phyloP scores from a whole-genome alignment of 2,888 invertebrate species.

The Hydriomena furcata region DNA sequence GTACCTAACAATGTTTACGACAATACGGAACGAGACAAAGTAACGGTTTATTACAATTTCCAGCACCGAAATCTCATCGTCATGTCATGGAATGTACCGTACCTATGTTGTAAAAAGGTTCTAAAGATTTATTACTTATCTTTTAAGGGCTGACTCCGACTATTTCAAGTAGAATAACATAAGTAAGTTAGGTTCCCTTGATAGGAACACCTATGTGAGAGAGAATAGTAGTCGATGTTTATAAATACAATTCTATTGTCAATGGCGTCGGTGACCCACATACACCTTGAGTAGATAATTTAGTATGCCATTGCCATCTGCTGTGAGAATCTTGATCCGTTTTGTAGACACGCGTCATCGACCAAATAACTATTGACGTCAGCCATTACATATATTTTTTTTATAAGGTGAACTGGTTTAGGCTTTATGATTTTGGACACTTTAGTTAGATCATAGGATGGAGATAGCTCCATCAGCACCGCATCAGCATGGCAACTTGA shows the following conservation, averaged over 20 bases:
- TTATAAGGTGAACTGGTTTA: constrained; percentile 5
- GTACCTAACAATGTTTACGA: constrained; percentile 48
- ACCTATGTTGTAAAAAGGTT: too few species aligned
- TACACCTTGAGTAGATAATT: constrained; percentile 28
- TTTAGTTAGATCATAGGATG: too few species aligned
- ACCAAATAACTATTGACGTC: constrained; percentile 28
- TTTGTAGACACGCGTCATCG: constrained; percentile 46
- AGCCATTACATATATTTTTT: constrained; percentile 20
- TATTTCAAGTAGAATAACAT: constrained; percentile 4
- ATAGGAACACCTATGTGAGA: too few species aligned
- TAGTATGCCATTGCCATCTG: constrained; percentile 31
- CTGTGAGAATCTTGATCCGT: constrained; percentile 38
- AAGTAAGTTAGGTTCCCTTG: constrained; percentile 27
- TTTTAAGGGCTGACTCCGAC: too few species aligned
- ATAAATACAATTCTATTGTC: constrained; percentile 56
- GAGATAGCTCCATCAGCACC: too few species aligned
- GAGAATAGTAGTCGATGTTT: constrained; percentile 38
- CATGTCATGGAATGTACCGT: constrained; percentile 22
- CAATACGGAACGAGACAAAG: constrained; percentile 42
- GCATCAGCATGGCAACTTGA: too few species aligned
- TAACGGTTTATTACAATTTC: constrained; percentile 45
- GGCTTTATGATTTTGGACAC: constrained; percentile 2
- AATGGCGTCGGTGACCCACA: constrained; percentile 49
- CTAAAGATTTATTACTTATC: too few species aligned
- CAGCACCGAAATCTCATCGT: constrained; percentile 38